A percentile compares a stretch with the other conserved stretches of the same genome.
Conservation (phyloP, 2,888 invertebrate species). For the Itoplectis maculator region DNA sequence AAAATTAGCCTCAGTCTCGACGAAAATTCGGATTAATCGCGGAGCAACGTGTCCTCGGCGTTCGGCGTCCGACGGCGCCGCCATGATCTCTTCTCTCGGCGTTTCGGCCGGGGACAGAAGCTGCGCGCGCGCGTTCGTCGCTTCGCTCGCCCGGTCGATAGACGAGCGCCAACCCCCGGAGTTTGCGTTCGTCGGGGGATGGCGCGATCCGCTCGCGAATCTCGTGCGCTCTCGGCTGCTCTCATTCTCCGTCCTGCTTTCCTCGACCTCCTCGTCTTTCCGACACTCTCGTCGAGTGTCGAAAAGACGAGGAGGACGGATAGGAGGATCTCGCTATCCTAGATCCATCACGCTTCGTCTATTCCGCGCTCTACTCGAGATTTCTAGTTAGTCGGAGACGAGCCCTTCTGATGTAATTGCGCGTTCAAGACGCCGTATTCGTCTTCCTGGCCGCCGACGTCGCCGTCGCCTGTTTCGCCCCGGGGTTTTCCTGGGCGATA, state of each 20-base stretch:
- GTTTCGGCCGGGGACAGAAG: constrained; percentile 41
- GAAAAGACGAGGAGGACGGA: too few species aligned
- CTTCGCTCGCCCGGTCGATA: constrained; percentile 68
- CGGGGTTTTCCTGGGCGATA: constrained; percentile 25
- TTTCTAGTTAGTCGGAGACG: constrained; percentile 54
- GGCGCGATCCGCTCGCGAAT: constrained; percentile 22
- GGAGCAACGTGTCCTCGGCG: constrained; percentile 46
- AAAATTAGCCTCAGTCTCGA: neutral
- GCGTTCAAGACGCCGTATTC: constrained; percentile 38
- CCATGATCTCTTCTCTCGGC: constrained; percentile 56
- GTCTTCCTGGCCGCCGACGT: too few species aligned
- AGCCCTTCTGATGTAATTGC: constrained; percentile 57
- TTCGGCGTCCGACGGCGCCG: constrained; percentile 70
- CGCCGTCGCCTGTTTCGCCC: constrained; percentile 9
- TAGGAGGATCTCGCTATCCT: constrained; percentile 23
- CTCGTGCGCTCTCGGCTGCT: constrained; percentile 20
- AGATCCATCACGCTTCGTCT: constrained; percentile 54
- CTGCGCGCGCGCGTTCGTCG: too few species aligned
- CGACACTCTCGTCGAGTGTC: constrained; percentile 42
- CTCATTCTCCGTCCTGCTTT: constrained; percentile 30
- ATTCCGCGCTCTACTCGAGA: constrained; percentile 40
- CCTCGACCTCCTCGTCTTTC: neutral
- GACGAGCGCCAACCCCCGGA: constrained; percentile 55
- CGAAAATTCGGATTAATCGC: constrained; percentile 7
- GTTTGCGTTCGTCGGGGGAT: constrained; percentile 56